Conservation (phyloP, 2,113 vertebrate species). For the Haemorhous mexicanus region DNA sequence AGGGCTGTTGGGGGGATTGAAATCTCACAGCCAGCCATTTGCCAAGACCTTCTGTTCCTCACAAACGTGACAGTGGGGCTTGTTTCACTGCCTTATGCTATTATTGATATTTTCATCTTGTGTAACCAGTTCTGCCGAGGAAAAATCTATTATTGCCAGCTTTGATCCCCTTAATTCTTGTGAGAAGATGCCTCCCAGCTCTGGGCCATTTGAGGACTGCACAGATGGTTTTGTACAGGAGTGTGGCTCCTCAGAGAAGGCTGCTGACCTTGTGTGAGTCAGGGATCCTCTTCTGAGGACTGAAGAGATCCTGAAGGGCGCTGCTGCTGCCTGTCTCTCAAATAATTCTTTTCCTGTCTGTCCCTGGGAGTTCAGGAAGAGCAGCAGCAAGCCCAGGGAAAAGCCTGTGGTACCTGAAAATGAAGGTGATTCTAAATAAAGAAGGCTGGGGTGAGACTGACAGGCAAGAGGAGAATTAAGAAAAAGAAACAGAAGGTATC, state of each 20-base stretch:
- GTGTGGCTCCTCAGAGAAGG: not conserved
- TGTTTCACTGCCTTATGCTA: conserved; percentile 10
- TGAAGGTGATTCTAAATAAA: not conserved
- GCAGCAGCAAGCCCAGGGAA: not conserved
- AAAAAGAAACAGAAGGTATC: not conserved
- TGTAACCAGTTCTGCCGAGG: not conserved
- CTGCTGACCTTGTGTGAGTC: not conserved
- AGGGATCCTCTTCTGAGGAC: not conserved
- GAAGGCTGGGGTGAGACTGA: not conserved
- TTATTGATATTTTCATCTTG: conserved; percentile 31
- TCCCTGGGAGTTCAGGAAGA: not conserved
- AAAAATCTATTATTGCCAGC: not conserved
- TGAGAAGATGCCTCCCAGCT: not conserved
- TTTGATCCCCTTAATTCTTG: not conserved
- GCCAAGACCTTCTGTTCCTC: conserved; percentile 54
- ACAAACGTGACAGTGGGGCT: not conserved
- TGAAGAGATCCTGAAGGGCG: not conserved
- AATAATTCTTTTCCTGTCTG: not conserved
- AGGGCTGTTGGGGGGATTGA: not conserved
- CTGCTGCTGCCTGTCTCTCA: not conserved
- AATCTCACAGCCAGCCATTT: conserved; percentile 23
- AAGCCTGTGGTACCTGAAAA: not conserved
- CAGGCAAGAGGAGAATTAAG: not conserved
- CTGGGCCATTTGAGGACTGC: not conserved
- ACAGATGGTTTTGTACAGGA: not conserved